Percentiles rank a stretch among this genome's conserved stretches.
Evolutionary conservation across 2,797 vertebrate genomes (phyloP).

Genomic region (Pampus argenteus): DNA sequence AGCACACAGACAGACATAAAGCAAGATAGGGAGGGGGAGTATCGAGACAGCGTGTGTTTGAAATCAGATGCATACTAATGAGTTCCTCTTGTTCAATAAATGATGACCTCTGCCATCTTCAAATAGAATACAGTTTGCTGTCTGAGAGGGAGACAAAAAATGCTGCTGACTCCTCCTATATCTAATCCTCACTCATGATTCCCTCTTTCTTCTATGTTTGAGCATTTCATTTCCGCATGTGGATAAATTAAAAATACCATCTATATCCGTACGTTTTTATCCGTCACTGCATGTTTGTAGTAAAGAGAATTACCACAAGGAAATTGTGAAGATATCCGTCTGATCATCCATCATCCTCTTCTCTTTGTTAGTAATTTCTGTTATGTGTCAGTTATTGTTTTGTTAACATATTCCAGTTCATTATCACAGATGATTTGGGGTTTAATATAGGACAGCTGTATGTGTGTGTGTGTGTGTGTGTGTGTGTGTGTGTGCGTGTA

Average conservation of each 20-base stretch:
- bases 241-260: slow-evolving; percentile 27
- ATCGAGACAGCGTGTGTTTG: slow-evolving; percentile 64
- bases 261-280: slow-evolving; percentile 20
- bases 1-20: slow-evolving; percentile 72
- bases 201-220: slow-evolving; percentile 10
- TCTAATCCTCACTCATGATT: slow-evolving; percentile 26
- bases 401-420: slow-evolving; percentile 39
- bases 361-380: slow-evolving; percentile 38
- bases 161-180: slow-evolving; percentile 50
- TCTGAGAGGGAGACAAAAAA: slow-evolving; percentile 55
- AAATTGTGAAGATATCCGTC: slow-evolving; percentile 11
- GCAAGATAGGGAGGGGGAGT: slow-evolving; percentile 63
- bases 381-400: slow-evolving; percentile 32
- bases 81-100: slow-evolving; percentile 83
- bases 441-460: slow-evolving; percentile 32
- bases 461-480: slow-evolving; percentile 23
- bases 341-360: slow-evolving; percentile 30
- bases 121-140: slow-evolving; percentile 71
- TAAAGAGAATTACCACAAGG: slow-evolving; percentile 17
- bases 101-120: slow-evolving; percentile 81
- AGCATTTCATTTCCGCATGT: not conserved
- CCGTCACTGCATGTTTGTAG: slow-evolving; percentile 4
- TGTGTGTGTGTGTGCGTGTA: slow-evolving; percentile 8
- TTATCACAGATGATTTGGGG: slow-evolving; percentile 25
- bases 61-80: slow-evolving; percentile 82